phyloP scores from a whole-genome alignment of 2,113 vertebrate species.

The Patagioenas fasciata region DNA sequence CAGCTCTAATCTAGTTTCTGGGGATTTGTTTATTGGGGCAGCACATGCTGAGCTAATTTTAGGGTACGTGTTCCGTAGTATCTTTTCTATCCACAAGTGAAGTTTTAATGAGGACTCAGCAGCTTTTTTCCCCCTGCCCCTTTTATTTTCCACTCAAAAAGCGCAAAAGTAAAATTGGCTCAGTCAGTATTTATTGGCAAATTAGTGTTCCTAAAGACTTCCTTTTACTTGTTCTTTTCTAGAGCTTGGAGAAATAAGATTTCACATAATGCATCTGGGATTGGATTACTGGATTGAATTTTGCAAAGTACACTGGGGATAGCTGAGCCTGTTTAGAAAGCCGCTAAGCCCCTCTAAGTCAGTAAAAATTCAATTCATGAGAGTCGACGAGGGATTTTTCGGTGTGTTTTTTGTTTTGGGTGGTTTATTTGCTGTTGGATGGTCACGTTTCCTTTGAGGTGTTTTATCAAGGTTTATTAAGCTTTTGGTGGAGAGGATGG shows the following conservation, averaged over 20 bases:
- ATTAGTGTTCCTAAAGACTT: constrained; percentile 55
- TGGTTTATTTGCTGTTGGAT: not conserved
- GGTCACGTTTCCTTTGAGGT: not conserved
- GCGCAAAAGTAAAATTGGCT: not conserved
- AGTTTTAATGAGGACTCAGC: not conserved
- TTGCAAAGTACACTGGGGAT: constrained; percentile 30
- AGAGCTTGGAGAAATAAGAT: constrained; percentile 57
- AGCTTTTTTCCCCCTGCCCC: not conserved
- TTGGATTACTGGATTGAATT: constrained; percentile 64
- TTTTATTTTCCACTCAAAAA: not conserved
- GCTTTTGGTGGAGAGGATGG: not conserved
- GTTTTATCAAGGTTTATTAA: not conserved
- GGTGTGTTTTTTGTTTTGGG: not conserved
- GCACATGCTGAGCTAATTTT: constrained; percentile 54
- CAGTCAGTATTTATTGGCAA: constrained; percentile 51
- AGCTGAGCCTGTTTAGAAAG: constrained; percentile 46
- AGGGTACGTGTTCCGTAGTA: not conserved
- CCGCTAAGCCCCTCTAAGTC: constrained; percentile 40
- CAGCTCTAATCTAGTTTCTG: constrained; percentile 23
- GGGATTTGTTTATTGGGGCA: constrained; percentile 53
- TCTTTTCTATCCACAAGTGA: constrained; percentile 14
- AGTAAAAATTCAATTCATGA: constrained; percentile 41
- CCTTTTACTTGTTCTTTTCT: constrained; percentile 46
- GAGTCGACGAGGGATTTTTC: not conserved
- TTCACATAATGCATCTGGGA: constrained; percentile 57